Percentiles rank a stretch among this genome's conserved stretches.
Conservation (phyloP, 2,113 vertebrate genomes). For the Aegypius monachus region DNA sequence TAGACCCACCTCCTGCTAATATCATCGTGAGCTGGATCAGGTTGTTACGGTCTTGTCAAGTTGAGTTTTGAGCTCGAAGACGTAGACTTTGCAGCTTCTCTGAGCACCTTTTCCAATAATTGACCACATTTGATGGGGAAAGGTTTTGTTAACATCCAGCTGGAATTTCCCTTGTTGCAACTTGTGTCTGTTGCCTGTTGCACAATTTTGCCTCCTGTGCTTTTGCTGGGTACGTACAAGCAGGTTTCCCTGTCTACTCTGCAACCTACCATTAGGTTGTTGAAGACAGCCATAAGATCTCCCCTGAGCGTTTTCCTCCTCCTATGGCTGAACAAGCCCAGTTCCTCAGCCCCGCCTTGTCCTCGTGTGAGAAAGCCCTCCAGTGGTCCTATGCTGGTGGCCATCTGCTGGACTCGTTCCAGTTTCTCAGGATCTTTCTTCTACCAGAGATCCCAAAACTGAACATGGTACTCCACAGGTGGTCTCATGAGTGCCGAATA, state of each 20-base stretch:
- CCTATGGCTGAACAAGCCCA: background rate
- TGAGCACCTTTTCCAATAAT: background rate
- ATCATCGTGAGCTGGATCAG: background rate
- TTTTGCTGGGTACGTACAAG: accelerated
- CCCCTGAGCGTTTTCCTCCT: background rate
- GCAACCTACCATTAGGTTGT: background rate
- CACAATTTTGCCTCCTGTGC: background rate
- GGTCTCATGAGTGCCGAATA: background rate
- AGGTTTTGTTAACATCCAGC: background rate
- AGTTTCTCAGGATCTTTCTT: background rate
- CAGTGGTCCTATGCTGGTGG: background rate
- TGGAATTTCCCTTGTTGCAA: background rate
- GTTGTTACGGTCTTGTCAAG: background rate
- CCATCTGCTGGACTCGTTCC: background rate
- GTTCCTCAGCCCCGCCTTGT: background rate
- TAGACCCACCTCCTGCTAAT: background rate
- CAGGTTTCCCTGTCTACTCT: background rate
- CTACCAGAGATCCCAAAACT: background rate
- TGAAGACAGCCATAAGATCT: background rate
- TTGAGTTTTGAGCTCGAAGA: background rate
- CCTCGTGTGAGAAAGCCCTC: background rate
- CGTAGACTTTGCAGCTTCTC: background rate
- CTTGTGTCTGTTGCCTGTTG: background rate
- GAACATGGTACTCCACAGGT: background rate
- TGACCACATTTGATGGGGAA: background rate